Percentiles rank a stretch among this genome's conserved stretches.
These are phyloP conservation scores for Salvelinus fontinalis DNA, from an alignment of 2,113 vertebrate species.

Conservation along the genomic window DNA sequence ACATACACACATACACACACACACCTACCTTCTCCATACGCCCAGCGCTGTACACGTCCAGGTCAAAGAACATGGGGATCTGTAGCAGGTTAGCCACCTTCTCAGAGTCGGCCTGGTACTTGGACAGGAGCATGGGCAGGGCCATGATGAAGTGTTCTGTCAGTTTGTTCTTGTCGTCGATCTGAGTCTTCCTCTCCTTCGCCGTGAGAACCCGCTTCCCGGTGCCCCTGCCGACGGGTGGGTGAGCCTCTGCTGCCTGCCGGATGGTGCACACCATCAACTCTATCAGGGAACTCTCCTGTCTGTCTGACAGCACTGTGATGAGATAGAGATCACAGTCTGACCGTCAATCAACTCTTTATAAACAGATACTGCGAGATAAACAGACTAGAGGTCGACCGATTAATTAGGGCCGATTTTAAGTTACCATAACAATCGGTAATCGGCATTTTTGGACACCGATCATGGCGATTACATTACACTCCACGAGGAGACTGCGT, in stretches of 20 bases:
- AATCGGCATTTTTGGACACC: too few relatives aligned
- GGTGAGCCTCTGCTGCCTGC: conserved; percentile 96
- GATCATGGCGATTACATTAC: too few relatives aligned
- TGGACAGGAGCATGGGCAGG: conserved; percentile 95
- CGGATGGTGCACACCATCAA: conserved; percentile 95
- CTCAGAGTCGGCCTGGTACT: conserved; percentile 97
- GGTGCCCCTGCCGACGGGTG: conserved; percentile 96
- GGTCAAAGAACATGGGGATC: conserved; percentile 95
- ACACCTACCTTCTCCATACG: conserved; percentile 93
- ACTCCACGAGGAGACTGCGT: too few relatives aligned
- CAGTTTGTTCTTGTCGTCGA: conserved; percentile 97
- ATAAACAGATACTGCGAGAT: neutral
- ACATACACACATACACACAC: too few relatives aligned
- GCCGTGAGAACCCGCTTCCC: conserved; percentile 97
- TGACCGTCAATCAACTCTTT: neutral
- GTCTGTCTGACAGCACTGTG: conserved; percentile 92
- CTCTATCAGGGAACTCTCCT: conserved; percentile 96
- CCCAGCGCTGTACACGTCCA: conserved; percentile 97
- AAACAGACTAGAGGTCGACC: too few relatives aligned
- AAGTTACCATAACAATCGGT: too few relatives aligned
- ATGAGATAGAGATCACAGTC: too few relatives aligned
- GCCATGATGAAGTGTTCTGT: conserved; percentile 99
- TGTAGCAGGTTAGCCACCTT: conserved; percentile 98
- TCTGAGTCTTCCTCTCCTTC: conserved; percentile 98
- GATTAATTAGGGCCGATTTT: too few relatives aligned